These are phyloP conservation scores for Bubo scandiacus DNA, from an alignment of 2,113 vertebrate genomes.

Conservation along the genomic window DNA sequence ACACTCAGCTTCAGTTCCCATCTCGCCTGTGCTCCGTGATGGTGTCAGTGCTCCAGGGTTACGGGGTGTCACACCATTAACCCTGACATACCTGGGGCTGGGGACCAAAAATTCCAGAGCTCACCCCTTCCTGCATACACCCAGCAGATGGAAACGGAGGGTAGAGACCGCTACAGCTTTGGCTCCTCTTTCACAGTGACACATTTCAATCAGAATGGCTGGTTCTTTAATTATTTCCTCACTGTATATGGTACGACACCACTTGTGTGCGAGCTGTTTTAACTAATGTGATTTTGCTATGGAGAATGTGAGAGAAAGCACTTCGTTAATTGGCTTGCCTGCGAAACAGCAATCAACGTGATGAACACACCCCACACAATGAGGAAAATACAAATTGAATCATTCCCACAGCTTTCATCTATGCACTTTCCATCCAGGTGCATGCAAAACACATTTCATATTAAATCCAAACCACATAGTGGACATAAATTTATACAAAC, in stretches of 20 bases:
- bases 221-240: not conserved
- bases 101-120: not conserved
- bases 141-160: not conserved
- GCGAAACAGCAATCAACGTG: not conserved
- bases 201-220: not conserved
- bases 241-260: not conserved
- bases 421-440: not conserved
- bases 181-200: not conserved
- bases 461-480: not conserved
- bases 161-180: not conserved
- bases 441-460: not conserved
- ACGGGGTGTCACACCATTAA: fast-evolving
- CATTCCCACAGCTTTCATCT: not conserved
- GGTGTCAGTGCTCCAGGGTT: not conserved
- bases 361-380: not conserved
- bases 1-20: not conserved
- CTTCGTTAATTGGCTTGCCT: not conserved
- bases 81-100: fast-evolving
- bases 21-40: fast-evolving
- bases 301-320: not conserved
- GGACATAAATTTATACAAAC: not conserved
- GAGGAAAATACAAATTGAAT: not conserved
- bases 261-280: not conserved
- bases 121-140: not conserved
- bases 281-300: not conserved